These are phyloP conservation scores for Chaetophractus vellerosus DNA, from an alignment of 2,797 vertebrate species.

Conservation along the genomic window DNA sequence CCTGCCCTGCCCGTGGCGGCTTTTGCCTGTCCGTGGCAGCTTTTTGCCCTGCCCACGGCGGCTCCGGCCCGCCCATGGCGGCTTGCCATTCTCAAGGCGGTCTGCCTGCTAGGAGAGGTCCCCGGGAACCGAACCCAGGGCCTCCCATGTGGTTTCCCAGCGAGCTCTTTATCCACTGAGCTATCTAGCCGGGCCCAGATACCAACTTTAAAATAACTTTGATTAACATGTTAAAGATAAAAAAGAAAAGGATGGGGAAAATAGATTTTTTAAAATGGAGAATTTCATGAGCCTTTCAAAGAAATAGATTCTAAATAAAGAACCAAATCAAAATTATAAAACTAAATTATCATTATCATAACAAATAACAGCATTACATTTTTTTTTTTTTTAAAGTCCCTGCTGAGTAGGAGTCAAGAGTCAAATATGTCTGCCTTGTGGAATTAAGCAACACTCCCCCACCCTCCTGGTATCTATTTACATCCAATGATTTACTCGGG, in stretches of 20 bases:
- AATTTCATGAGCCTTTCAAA: not conserved
- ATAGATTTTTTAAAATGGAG: not conserved
- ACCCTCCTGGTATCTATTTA: not conserved
- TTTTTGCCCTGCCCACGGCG: too few species aligned
- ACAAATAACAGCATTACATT: not conserved
- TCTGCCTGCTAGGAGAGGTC: too few species aligned
- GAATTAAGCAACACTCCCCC: not conserved
- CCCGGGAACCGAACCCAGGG: too few species aligned
- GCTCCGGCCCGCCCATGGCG: too few species aligned
- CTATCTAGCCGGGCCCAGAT: too few species aligned
- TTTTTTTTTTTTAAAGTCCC: not conserved
- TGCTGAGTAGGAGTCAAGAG: not conserved
- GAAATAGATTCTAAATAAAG: not conserved
- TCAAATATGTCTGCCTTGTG: not conserved
- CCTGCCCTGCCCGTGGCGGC: too few species aligned
- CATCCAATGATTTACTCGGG: not conserved
- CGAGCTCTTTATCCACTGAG: too few species aligned
- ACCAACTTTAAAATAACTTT: not conserved
- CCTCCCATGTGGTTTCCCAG: too few species aligned
- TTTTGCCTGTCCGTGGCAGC: too few species aligned
- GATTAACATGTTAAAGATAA: not conserved
- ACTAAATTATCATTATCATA: not conserved
- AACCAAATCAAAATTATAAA: constrained; percentile 26
- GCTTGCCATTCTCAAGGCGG: too few species aligned
- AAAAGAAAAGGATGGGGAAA: not conserved